Evolutionary conservation across 2,797 vertebrate genomes (phyloP), one percentile per base, ranked within the genome.

Genomic region (Brachyalestes nurse): DNA sequence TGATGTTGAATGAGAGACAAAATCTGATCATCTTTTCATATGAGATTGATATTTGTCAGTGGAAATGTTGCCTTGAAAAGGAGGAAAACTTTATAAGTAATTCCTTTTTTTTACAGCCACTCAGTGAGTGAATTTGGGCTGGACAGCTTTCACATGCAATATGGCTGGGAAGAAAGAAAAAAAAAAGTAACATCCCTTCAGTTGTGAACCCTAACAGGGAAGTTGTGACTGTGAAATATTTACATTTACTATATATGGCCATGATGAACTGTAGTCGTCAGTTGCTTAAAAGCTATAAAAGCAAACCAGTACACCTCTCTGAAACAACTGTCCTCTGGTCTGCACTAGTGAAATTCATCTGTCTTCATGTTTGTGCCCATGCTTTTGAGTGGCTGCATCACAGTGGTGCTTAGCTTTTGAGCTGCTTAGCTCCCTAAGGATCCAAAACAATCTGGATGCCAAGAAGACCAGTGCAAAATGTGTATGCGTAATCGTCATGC

Each of bases 41-140:
- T 69, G 64, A n/a, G 64, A 66, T 21, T 77, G 80, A 82, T 79
- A 72, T 78, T 84, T 72, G 80, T 77, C 78, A 51, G 79, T 70
- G 64, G 75, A 69, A 73, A 73, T 6, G 53, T 82, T 82, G 86
- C 83, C 83, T 87, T 86, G 85, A 85, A 74, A 80, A 82, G 62
- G 65, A 78, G 73, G 74, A 53, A 74, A 72, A 67, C 72, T 28
- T 70, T 53, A 67, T 58, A 47, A 74, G 12, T 78, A 69, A 67
- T 73, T 60, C 17, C 25, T 72, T 72, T 73, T 49, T 72, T 51
- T 61, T 49, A 53, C 72, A 80, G 75, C 71, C 67, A 40, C 25
- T 81, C 64, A 34, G 74, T 82, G 55, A 72, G 75, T 81, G 75
- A 81, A 77, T 66, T 83, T 14, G 28, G 77, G 47, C 77, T 55